Percentiles rank a stretch among this genome's conserved stretches.
Evolutionary conservation across 2,113 vertebrate genomes (phyloP).

Genomic region (Erpornis zantholeuca): DNA sequence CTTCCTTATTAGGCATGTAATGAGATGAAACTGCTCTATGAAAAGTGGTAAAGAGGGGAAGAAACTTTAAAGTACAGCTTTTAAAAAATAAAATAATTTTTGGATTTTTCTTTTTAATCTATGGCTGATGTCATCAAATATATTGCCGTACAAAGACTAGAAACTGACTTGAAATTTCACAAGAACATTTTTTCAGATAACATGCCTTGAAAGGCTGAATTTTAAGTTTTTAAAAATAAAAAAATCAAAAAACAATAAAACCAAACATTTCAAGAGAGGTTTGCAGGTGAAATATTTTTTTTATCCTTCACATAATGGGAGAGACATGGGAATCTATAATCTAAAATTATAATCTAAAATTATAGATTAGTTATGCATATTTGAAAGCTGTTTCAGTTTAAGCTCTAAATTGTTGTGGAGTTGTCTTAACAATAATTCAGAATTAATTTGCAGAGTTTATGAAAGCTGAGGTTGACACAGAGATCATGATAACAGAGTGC

Average conservation of each 20-base stretch:
- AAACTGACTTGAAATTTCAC: background rate
- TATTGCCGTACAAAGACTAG: background rate
- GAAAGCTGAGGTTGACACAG: background rate
- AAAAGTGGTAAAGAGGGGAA: background rate
- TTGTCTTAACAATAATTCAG: background rate
- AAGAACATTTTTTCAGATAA: background rate
- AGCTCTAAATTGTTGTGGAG: background rate
- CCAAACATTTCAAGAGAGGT: background rate
- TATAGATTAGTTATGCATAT: constrained; percentile 20
- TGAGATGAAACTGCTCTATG: background rate
- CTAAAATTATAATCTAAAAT: too few species aligned
- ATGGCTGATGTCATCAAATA: rapidly evolving
- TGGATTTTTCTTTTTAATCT: background rate
- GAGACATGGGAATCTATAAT: too few species aligned
- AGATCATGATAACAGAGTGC: background rate
- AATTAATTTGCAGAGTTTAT: background rate
- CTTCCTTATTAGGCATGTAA: background rate
- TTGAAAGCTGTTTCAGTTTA: background rate
- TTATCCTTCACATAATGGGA: background rate
- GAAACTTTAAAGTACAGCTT: background rate
- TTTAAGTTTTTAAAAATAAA: background rate
- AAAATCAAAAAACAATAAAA: background rate
- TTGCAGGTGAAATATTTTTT: background rate
- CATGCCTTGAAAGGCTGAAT: background rate
- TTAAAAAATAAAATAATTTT: background rate